Conservation (phyloP, 2,888 invertebrate species). For the Phalera bucephala region DNA sequence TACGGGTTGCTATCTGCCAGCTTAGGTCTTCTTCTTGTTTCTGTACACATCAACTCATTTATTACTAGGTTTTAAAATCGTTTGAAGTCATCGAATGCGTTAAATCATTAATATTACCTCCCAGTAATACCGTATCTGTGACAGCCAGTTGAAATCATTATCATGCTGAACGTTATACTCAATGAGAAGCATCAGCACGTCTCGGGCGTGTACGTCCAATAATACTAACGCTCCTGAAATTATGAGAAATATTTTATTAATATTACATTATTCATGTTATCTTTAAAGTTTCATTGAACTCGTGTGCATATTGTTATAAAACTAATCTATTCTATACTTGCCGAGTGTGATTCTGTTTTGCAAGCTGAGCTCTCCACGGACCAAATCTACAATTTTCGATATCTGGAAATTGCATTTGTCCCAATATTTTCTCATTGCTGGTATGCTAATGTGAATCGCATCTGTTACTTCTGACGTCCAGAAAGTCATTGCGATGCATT, state of each 20-base stretch:
- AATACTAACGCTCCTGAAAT: conserved; percentile 92
- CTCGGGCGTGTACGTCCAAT: conserved; percentile 96
- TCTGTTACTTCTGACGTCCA: conserved; percentile 96
- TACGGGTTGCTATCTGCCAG: conserved; percentile 87
- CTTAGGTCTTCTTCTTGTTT: conserved; percentile 57
- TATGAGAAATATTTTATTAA: neutral
- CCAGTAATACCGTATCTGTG: conserved; percentile 92
- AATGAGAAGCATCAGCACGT: conserved; percentile 89
- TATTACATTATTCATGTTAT: neutral
- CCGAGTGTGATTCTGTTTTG: conserved; percentile 95
- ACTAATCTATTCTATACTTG: conserved; percentile 41
- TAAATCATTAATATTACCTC: conserved; percentile 85
- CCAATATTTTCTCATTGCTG: conserved; percentile 85
- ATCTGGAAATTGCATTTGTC: conserved; percentile 90
- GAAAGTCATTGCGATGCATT: conserved; percentile 92
- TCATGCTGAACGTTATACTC: conserved; percentile 85
- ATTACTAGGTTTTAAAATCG: no score
- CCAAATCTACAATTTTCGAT: conserved; percentile 91
- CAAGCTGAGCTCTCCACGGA: conserved; percentile 92
- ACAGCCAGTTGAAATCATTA: conserved; percentile 95
- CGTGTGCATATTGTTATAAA: neutral
- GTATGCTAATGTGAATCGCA: conserved; percentile 84
- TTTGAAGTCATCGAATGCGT: no score
- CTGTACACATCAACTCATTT: conserved; percentile 44
- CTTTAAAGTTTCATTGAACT: neutral